phyloP scores from a whole-genome alignment of 2,113 vertebrate species.

The Sorex fumeus region DNA sequence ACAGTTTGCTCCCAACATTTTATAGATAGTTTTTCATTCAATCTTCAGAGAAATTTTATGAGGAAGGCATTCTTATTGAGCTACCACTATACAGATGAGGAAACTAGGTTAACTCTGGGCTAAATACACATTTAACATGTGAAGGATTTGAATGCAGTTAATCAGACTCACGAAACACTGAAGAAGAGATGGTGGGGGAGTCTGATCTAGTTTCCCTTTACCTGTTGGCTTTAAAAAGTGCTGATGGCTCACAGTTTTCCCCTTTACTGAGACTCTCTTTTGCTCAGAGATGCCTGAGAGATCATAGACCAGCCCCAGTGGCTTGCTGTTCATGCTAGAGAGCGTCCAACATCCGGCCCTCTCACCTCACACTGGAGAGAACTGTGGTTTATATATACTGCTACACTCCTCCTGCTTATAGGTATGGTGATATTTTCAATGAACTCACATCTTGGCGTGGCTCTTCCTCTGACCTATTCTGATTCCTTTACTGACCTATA shows the following conservation, averaged over 20 bases:
- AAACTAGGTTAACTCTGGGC: background rate
- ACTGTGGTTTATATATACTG: too few relatives aligned
- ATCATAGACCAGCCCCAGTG: too few relatives aligned
- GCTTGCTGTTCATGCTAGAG: background rate
- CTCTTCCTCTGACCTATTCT: background rate
- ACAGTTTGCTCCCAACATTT: rapidly evolving
- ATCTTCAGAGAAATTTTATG: background rate
- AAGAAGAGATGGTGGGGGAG: too few relatives aligned
- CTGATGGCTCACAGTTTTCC: background rate
- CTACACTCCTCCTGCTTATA: too few relatives aligned
- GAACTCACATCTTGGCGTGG: background rate
- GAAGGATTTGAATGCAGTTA: background rate
- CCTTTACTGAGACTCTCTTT: background rate
- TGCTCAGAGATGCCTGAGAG: background rate
- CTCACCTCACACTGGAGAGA: background rate
- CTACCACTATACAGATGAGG: background rate
- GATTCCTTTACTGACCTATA: background rate
- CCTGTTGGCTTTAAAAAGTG: background rate
- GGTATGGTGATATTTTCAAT: too few relatives aligned
- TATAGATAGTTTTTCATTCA: rapidly evolving
- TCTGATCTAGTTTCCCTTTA: rapidly evolving
- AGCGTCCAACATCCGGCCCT: rapidly evolving
- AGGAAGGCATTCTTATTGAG: background rate
- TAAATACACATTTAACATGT: background rate
- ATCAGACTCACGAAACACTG: background rate